Conservation (phyloP, 2,797 vertebrate genomes). For the Cheirogaleus major region DNA sequence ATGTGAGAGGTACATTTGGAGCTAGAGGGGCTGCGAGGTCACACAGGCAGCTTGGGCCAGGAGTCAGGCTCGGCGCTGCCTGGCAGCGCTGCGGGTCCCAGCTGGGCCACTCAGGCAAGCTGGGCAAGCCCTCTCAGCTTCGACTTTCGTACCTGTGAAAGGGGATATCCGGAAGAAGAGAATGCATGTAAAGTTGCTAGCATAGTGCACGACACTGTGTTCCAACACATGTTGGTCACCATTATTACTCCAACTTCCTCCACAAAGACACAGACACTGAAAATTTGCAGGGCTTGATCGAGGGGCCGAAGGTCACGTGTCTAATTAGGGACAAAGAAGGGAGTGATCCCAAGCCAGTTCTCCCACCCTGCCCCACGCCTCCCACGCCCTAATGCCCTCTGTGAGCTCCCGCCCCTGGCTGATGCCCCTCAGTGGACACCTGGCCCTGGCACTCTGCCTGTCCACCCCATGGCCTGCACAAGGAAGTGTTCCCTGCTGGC, state of each 20-base stretch:
- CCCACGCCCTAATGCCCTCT: neutral
- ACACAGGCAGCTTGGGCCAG: fast-evolving
- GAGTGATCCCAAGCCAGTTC: neutral
- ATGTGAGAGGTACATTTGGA: neutral
- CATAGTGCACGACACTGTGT: neutral
- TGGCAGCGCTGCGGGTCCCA: neutral
- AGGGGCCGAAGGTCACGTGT: neutral
- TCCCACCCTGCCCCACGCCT: fast-evolving
- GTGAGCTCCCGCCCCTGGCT: neutral
- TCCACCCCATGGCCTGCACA: fast-evolving
- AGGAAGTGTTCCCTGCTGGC: neutral
- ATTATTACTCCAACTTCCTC: neutral
- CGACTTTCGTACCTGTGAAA: neutral
- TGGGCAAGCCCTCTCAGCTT: fast-evolving
- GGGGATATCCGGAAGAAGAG: neutral
- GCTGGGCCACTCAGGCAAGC: no score
- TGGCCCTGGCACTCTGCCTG: neutral
- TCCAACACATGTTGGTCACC: neutral
- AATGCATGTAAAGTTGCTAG: fast-evolving
- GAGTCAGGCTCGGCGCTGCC: no score
- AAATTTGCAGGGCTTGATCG: neutral
- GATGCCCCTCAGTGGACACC: neutral
- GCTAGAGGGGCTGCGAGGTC: fast-evolving
- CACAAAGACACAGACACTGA: neutral
- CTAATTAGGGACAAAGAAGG: neutral